phyloP scores from a whole-genome alignment of 2,888 invertebrate species.

The Brenthis daphne region DNA sequence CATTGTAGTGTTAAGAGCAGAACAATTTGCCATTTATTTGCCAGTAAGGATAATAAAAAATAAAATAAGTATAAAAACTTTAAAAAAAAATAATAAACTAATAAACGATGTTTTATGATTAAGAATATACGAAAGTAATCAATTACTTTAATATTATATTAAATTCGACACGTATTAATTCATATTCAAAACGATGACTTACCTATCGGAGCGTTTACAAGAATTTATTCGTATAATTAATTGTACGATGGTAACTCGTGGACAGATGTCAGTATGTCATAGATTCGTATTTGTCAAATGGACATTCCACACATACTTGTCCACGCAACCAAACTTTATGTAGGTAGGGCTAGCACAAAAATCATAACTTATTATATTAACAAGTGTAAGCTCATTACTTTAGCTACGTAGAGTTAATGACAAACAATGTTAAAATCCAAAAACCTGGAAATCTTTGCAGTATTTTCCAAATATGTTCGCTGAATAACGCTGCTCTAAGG shows the following conservation, averaged over 20 bases:
- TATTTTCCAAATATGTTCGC: no score
- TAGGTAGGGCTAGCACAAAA: conserved; percentile 17
- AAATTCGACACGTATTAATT: conserved; percentile 12
- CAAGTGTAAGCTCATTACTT: neutral
- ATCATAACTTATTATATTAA: neutral
- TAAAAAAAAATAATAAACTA: no score
- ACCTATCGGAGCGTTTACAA: conserved; percentile 23
- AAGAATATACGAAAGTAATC: neutral
- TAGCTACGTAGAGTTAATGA: no score
- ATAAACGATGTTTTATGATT: no score
- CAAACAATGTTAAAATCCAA: no score
- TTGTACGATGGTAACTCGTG: conserved; percentile 33
- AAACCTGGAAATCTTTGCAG: no score
- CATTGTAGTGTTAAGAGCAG: no score
- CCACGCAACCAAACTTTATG: conserved; percentile 33
- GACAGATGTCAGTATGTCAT: conserved; percentile 47
- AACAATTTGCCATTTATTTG: no score
- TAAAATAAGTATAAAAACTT: no score
- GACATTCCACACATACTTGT: conserved; percentile 43
- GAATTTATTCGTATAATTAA: conserved; percentile 40
- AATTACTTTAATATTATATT: conserved; percentile 10
- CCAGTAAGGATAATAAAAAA: no score
- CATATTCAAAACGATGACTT: conserved; percentile 20
- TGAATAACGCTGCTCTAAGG: no score
- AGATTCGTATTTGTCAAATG: conserved; percentile 49